phyloP scores from a whole-genome alignment of 2,797 vertebrate genomes.

The Hemitrygon akajei region DNA sequence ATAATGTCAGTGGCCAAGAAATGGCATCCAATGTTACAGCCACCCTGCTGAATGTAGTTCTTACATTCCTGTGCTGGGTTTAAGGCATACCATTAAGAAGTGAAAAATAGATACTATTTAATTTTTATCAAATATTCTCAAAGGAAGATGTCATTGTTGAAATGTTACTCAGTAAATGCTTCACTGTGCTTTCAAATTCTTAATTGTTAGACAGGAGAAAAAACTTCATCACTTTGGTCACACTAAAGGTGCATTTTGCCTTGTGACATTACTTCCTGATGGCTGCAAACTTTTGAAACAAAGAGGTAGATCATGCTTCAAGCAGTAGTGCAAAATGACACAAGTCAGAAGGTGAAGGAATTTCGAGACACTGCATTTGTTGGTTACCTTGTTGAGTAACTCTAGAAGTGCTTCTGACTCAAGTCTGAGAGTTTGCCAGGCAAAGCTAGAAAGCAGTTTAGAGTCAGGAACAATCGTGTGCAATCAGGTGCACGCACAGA shows the following conservation, averaged over 20 bases:
- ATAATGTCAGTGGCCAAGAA: accelerated
- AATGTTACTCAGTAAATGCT: not conserved
- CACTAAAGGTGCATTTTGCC: too few species aligned
- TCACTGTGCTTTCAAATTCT: not conserved
- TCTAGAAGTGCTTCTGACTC: not conserved
- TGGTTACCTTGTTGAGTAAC: not conserved
- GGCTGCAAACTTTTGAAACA: too few species aligned
- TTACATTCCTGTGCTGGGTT: constrained; percentile 41
- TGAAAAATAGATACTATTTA: not conserved
- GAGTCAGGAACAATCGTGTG: not conserved
- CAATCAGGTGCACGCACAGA: not conserved
- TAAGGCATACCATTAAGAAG: not conserved
- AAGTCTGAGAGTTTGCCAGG: not conserved
- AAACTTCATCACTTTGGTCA: too few species aligned
- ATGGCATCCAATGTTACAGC: constrained; percentile 47
- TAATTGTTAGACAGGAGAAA: not conserved
- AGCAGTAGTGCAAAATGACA: too few species aligned
- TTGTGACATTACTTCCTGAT: too few species aligned
- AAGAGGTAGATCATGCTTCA: not conserved
- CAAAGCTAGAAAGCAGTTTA: not conserved
- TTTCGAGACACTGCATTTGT: not conserved
- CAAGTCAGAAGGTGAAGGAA: not conserved
- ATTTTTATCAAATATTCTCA: not conserved
- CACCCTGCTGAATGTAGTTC: constrained; percentile 46
- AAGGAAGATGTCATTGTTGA: not conserved